A percentile compares a stretch with the other conserved stretches of the same genome.
phyloP scores from a whole-genome alignment of 2,888 invertebrate genomes.

The Amphipoea oculea region DNA sequence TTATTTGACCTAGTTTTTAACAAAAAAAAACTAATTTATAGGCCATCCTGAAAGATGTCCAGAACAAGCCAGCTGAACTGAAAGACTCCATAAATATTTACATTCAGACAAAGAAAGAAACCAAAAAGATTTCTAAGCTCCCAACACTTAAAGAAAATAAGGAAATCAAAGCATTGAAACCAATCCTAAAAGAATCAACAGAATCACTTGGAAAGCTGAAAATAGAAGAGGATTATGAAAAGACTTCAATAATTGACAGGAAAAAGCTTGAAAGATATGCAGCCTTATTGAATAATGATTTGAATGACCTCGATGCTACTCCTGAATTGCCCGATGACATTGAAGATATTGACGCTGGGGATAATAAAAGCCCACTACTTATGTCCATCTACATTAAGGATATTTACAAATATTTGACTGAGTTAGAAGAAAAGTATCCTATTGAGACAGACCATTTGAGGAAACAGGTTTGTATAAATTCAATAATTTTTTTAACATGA shows the following conservation, averaged over 20 bases:
- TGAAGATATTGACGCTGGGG: constrained; percentile 94
- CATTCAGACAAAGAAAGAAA: constrained; percentile 77
- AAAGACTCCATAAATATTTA: constrained; percentile 75
- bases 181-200: constrained; percentile 79
- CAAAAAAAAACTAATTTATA: constrained; percentile 61
- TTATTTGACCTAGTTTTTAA: background rate
- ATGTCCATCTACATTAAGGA: constrained; percentile 97
- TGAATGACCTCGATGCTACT: constrained; percentile 51
- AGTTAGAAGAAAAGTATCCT: constrained; percentile 93
- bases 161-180: constrained; percentile 73
- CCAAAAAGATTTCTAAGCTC: constrained; percentile 76
- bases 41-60: constrained; percentile 79
- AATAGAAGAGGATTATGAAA: constrained; percentile 69
- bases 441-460: constrained; percentile 92
- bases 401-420: constrained; percentile 95
- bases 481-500: background rate
- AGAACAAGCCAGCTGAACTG: constrained; percentile 75
- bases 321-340: constrained; percentile 83
- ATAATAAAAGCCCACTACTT: constrained; percentile 93
- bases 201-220: constrained; percentile 83
- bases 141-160: constrained; percentile 77
- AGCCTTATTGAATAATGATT: constrained; percentile 45
- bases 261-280: constrained; percentile 61
- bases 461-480: constrained; percentile 86
- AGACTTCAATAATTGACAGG: constrained; percentile 58